Percentiles rank a stretch among this genome's conserved stretches.
Evolutionary conservation across 1,140 invertebrate species (phyloP).

Genomic region (Listronotus bonariensis): DNA sequence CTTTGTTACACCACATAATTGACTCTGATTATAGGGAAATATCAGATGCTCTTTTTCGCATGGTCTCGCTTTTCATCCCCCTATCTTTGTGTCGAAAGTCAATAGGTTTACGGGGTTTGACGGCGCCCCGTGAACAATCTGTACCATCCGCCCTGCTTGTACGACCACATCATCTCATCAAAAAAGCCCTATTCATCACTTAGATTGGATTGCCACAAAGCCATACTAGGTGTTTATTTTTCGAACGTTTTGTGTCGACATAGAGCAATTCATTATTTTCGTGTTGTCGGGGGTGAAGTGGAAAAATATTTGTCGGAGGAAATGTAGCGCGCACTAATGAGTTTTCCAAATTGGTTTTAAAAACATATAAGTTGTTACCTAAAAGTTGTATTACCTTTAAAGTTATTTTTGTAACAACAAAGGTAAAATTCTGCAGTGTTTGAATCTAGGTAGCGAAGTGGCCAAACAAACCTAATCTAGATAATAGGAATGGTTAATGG

Average conservation of each 20-base stretch:
- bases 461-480: too few species aligned
- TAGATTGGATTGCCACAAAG: constrained; percentile 38
- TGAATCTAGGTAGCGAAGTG: too few species aligned
- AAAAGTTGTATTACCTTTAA: too few species aligned
- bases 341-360: too few species aligned
- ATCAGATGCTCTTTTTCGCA: constrained; percentile 41
- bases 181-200: constrained; percentile 38
- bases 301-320: too few species aligned
- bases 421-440: too few species aligned
- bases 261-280: too few species aligned
- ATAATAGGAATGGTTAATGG: too few species aligned
- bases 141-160: constrained; percentile 35
- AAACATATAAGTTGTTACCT: too few species aligned
- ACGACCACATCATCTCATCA: constrained; percentile 32
- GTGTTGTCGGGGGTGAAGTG: too few species aligned
- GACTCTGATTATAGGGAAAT: background rate
- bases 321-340: too few species aligned
- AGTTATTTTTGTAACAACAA: too few species aligned
- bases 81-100: constrained; percentile 33
- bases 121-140: constrained; percentile 31
- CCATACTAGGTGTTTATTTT: constrained; percentile 25
- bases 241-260: background rate
- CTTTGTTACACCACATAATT: constrained; percentile 17
- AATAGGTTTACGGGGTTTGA: constrained; percentile 20
- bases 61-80: constrained; percentile 34